Conservation (phyloP, 2,113 vertebrate species). For the Lamprologus sp. region DNA sequence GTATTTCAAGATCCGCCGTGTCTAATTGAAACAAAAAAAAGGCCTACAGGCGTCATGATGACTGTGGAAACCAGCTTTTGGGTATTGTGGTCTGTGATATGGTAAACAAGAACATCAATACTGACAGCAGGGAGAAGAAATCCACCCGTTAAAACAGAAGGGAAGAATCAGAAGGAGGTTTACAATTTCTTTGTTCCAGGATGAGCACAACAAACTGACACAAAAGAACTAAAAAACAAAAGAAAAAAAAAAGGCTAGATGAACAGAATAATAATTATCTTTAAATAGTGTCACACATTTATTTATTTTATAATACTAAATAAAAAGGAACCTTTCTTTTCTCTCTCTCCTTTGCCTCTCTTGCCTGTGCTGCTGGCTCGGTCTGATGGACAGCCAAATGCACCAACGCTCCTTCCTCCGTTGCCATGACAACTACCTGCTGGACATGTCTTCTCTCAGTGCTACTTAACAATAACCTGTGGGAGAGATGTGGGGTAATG, state of each 20-base stretch:
- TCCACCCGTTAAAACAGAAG: slow-evolving; percentile 59
- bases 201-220: slow-evolving; percentile 75
- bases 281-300: slow-evolving; percentile 84
- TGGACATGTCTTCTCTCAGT: slow-evolving; percentile 67
- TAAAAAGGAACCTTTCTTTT: slow-evolving; percentile 71
- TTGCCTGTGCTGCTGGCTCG: slow-evolving; percentile 32
- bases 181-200: slow-evolving; percentile 43
- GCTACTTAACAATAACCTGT: slow-evolving; percentile 69
- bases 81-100: slow-evolving; percentile 38
- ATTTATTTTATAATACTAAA: slow-evolving; percentile 81
- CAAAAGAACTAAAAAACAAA: slow-evolving; percentile 32
- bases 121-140: slow-evolving; percentile 50
- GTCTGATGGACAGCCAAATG: slow-evolving; percentile 59
- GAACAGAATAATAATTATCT: slow-evolving; percentile 78
- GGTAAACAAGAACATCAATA: slow-evolving; percentile 43
- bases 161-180: slow-evolving; percentile 8
- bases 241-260: slow-evolving; percentile 64
- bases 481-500: slow-evolving; percentile 16
- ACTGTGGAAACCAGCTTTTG: slow-evolving; percentile 36
- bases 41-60: slow-evolving; percentile 52
- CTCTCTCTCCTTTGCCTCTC: slow-evolving; percentile 23
- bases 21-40: not conserved
- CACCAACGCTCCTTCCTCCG: slow-evolving; percentile 65
- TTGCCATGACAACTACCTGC: slow-evolving; percentile 62
- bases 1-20: not conserved